Conservation (phyloP, 2,113 vertebrate species). For the Pungitius pungitius region DNA sequence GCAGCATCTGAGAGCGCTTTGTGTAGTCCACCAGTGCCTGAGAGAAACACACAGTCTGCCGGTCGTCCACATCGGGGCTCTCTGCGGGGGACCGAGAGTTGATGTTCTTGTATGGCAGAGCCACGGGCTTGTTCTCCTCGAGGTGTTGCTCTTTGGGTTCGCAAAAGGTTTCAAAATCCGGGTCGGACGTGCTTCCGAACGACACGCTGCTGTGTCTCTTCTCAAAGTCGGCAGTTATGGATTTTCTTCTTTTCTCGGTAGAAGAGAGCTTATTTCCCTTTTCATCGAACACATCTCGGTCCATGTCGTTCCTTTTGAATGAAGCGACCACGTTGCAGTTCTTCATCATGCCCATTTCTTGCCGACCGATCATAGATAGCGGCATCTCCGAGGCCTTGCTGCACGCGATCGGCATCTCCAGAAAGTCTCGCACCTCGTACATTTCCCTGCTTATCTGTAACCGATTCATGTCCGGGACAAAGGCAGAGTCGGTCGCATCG, state of each 20-base stretch:
- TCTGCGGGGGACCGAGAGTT: slow-evolving; percentile 48
- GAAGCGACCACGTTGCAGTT: slow-evolving; percentile 50
- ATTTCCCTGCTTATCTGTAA: slow-evolving; percentile 86
- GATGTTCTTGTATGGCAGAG: slow-evolving; percentile 58
- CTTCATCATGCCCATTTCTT: slow-evolving; percentile 63
- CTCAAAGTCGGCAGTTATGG: slow-evolving; percentile 54
- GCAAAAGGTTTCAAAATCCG: slow-evolving; percentile 66
- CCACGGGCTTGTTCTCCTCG: slow-evolving; percentile 65
- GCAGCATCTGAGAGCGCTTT: slow-evolving; percentile 86
- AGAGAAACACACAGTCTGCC: slow-evolving; percentile 90
- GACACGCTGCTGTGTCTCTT: slow-evolving; percentile 66
- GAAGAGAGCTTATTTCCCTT: slow-evolving; percentile 44
- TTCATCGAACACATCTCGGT: slow-evolving; percentile 52
- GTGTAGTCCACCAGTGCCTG: slow-evolving; percentile 93
- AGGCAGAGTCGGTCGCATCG: slow-evolving; percentile 61
- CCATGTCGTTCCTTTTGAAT: slow-evolving; percentile 63
- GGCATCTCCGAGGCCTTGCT: slow-evolving; percentile 65
- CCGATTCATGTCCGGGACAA: slow-evolving; percentile 77
- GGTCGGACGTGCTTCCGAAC: slow-evolving; percentile 61
- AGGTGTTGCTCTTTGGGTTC: slow-evolving; percentile 70
- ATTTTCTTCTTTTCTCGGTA: slow-evolving; percentile 46
- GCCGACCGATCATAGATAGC: slow-evolving; percentile 51
- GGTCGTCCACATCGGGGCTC: slow-evolving; percentile 75
- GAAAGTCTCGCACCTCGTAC: slow-evolving; percentile 84
- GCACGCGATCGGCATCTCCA: slow-evolving; percentile 82